A percentile compares a stretch with the other conserved stretches of the same genome.
Evolutionary conservation across 2,797 vertebrate genomes (phyloP).

Genomic region (Karalla daura): DNA sequence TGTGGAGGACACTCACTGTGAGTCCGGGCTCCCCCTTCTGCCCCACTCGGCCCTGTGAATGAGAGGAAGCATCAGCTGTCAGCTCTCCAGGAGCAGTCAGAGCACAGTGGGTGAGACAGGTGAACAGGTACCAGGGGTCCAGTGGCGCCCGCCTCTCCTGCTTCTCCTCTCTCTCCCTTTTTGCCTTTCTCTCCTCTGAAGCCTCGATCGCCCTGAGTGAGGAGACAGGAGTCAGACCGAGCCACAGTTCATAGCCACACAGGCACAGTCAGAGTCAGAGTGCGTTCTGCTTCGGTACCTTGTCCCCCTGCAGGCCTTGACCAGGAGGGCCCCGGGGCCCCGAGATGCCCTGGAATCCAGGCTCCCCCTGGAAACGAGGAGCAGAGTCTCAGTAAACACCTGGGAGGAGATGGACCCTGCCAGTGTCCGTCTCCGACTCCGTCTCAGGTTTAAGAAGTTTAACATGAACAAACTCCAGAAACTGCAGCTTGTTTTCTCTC

Average conservation of each 20-base stretch:
- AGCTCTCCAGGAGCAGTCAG: too few species aligned
- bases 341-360: slow-evolving; percentile 84
- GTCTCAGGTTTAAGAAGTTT: too few species aligned
- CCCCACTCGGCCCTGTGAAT: slow-evolving; percentile 84
- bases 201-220: slow-evolving; percentile 86
- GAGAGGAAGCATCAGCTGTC: slow-evolving; percentile 8
- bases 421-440: too few species aligned
- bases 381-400: neutral
- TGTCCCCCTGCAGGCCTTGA: slow-evolving; percentile 85
- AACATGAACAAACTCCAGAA: too few species aligned
- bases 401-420: neutral
- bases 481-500: too few species aligned
- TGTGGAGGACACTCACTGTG: slow-evolving; percentile 81
- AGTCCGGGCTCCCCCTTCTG: slow-evolving; percentile 88
- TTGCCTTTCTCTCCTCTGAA: slow-evolving; percentile 84
- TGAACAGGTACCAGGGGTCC: slow-evolving; percentile 77
- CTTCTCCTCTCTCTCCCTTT: slow-evolving; percentile 86
- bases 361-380: slow-evolving; percentile 83
- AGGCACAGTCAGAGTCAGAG: too few species aligned
- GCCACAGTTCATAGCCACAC: too few species aligned
- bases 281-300: slow-evolving; percentile 76
- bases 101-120: too few species aligned
- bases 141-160: slow-evolving; percentile 79
- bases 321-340: slow-evolving; percentile 86
- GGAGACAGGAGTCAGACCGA: neutral